Conservation (phyloP, 2,113 vertebrate species). For the Bolborhynchus lineola region DNA sequence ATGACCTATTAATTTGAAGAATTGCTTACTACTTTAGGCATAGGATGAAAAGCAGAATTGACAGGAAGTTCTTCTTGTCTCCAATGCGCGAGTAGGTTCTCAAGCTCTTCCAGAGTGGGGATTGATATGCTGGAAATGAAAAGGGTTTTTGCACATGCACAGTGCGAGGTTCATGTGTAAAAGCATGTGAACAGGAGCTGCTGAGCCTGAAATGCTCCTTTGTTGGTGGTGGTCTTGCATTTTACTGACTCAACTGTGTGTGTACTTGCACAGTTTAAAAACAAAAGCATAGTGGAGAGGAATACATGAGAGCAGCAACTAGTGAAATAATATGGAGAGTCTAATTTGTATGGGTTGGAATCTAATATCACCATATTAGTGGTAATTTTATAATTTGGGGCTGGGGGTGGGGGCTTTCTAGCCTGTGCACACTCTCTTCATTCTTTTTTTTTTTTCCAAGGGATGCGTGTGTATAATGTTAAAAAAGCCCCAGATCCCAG, state of each 20-base stretch:
- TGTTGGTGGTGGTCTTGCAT: background rate
- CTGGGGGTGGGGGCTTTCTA: background rate
- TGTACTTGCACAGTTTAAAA: background rate
- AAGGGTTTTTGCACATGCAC: background rate
- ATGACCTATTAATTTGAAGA: background rate
- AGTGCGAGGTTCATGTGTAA: background rate
- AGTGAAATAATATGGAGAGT: background rate
- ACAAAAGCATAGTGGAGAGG: background rate
- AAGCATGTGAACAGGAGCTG: background rate
- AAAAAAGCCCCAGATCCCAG: background rate
- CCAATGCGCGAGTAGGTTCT: rapidly evolving
- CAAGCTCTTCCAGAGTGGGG: background rate
- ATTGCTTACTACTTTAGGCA: background rate
- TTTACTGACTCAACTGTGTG: background rate
- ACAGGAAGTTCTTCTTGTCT: background rate
- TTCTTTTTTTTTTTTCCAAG: background rate
- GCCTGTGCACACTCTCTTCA: background rate
- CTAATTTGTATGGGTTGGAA: background rate
- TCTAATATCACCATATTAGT: background rate
- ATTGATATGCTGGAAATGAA: background rate
- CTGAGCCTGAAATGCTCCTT: background rate
- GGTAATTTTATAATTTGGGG: background rate
- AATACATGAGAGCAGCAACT: background rate
- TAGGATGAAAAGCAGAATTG: background rate
- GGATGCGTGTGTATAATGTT: background rate